Base-by-base conservation (phyloP, 2,888 invertebrate genomes). In the Polylopha cassiicola region DNA sequence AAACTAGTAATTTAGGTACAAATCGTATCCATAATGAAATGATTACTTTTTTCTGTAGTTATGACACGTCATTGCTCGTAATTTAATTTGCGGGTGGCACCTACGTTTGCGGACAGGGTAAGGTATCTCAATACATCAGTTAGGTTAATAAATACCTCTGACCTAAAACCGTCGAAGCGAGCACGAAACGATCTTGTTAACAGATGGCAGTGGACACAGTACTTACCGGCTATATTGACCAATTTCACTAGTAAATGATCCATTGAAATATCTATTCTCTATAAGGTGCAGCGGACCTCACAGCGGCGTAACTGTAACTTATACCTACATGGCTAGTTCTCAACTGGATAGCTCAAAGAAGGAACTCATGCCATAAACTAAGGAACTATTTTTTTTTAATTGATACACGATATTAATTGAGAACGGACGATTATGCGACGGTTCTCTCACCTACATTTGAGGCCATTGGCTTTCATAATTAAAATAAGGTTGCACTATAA, bases 101-200 rank as follows among this genome's bases (percentile, higher is more conserved):
- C 53, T 55, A 50, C 44, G 39, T 37, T 61, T 69, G 58, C 58
- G 60, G 64, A 67, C 67, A 66, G 68, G 59, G 62, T 58, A 64
- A 64, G n/a, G n/a, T 65, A 64, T 56, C 54, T 51, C 52, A 55
- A 57, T 63, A 59, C 61, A 65, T 66, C 65, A 61, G 70, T 69
- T 73, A 71, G 67, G 66, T 66, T 73, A 75, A 76, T 77, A 75
- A 75, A 78, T 73, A 75, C 70, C 59, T 71, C 67, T 67, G 70
- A 74, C 79, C 78, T 58, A 62, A 66, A 78, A 70, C 64, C 64
- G 76, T 72, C 73, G 64, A 44, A 37, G 47, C 46, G 53, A 53
- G 58, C 65, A 66, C 61, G 66, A 59, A 67, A 62, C 59, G 55
- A 61, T 51, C 51, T 53, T 50, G 55, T 59, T 55, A 65, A 62